Percentiles rank a stretch among this genome's conserved stretches.
These are phyloP conservation scores for Paratilapia polleni DNA, from an alignment of 2,113 vertebrate species.

Conservation along the genomic window DNA sequence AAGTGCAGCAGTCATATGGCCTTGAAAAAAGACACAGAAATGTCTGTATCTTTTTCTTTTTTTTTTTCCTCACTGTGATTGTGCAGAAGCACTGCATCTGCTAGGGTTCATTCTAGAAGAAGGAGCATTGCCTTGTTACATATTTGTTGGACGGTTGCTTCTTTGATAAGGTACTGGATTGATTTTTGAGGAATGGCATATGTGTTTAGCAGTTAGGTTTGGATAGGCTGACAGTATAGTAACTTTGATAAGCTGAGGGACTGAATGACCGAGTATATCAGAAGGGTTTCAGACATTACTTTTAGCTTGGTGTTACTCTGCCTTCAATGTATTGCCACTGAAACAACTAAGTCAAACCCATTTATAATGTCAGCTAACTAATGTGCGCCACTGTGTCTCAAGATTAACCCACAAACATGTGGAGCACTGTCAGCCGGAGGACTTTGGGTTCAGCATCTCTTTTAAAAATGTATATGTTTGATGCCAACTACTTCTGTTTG, in stretches of 20 bases:
- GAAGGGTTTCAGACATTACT: background rate
- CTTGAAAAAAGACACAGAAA: background rate
- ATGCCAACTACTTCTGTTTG: background rate
- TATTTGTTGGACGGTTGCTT: background rate
- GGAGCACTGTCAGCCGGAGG: background rate
- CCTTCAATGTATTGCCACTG: background rate
- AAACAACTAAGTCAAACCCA: background rate
- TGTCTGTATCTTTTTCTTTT: background rate
- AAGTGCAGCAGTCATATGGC: conserved; percentile 28
- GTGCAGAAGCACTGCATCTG: background rate
- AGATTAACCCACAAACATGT: background rate
- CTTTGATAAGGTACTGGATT: background rate
- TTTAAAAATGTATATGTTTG: background rate
- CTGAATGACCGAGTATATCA: background rate
- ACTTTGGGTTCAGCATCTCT: background rate
- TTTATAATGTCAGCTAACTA: background rate
- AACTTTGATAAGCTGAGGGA: background rate
- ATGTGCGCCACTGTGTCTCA: background rate
- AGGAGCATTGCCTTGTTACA: background rate
- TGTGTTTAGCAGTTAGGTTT: background rate
- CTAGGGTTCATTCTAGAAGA: background rate
- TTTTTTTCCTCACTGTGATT: background rate
- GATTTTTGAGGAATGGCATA: background rate
- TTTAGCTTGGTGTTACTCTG: background rate
- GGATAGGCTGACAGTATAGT: background rate